phyloP scores from a whole-genome alignment of 92 coral and sea anemone species.

The Nematostella vectensis region DNA sequence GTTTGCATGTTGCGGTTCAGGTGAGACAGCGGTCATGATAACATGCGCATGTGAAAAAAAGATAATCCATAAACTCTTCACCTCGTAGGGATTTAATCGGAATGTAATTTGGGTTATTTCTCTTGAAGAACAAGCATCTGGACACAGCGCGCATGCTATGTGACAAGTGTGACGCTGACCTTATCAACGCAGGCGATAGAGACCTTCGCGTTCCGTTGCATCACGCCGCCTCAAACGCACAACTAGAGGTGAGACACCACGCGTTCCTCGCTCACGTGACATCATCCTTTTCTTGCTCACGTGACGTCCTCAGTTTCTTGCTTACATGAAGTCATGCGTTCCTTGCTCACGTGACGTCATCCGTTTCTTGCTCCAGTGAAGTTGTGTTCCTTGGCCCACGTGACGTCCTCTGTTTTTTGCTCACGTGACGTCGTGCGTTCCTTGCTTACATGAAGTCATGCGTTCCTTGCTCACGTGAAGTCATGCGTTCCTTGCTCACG shows the following conservation, averaged over 20 bases:
- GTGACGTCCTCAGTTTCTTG: too few relatives aligned
- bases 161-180: slow-evolving; percentile 13
- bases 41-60: too few relatives aligned
- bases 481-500: too few relatives aligned
- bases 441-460: too few relatives aligned
- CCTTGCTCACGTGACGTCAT: background rate
- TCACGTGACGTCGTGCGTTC: background rate
- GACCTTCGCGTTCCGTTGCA: slow-evolving; percentile 47
- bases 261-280: background rate
- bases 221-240: slow-evolving; percentile 38
- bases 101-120: too few relatives aligned
- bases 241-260: slow-evolving; percentile 32
- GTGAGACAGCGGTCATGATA: too few relatives aligned
- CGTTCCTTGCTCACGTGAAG: too few relatives aligned
- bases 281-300: background rate
- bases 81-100: too few relatives aligned
- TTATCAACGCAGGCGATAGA: slow-evolving; percentile 43
- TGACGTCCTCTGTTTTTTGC: background rate
- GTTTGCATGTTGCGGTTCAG: slow-evolving; percentile 53
- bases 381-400: too few relatives aligned
- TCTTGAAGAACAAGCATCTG: slow-evolving; percentile 25
- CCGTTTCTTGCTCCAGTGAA: background rate
- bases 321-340: too few relatives aligned
- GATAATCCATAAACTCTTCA: too few relatives aligned
- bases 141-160: slow-evolving; percentile 49